phyloP scores from a whole-genome alignment of 2,888 invertebrate species.

The Cerceris rybyensis region DNA sequence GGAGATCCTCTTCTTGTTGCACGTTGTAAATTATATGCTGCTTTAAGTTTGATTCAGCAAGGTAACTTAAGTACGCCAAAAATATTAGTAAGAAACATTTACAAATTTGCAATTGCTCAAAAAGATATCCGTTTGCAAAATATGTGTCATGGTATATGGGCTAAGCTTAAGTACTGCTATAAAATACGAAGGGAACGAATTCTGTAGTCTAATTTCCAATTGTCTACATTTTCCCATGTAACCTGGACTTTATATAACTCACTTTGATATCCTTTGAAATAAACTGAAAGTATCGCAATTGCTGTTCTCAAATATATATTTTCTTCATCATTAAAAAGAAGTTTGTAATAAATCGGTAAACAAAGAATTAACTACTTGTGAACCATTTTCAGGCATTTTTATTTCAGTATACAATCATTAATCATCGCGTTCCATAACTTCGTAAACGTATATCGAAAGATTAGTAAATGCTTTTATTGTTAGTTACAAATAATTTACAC shows the following conservation, averaged over 20 bases:
- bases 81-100: constrained; percentile 85
- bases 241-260: constrained; percentile 14
- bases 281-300: constrained; percentile 24
- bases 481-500: constrained; percentile 11
- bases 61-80: constrained; percentile 86
- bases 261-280: constrained; percentile 19
- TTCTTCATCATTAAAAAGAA: constrained; percentile 23
- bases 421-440: constrained; percentile 4
- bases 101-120: constrained; percentile 81
- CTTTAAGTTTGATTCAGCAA: constrained; percentile 93
- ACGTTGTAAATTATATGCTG: constrained; percentile 93
- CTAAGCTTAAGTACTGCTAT: constrained; percentile 87
- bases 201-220: constrained; percentile 1
- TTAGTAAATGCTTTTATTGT: background rate
- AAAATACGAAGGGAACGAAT: constrained; percentile 61
- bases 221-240: constrained; percentile 3
- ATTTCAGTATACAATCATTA: constrained; percentile 33
- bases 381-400: constrained; percentile 27
- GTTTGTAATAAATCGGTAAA: constrained; percentile 6
- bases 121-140: constrained; percentile 87
- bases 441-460: background rate
- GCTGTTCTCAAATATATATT: constrained; percentile 28
- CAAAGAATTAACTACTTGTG: constrained; percentile 9
- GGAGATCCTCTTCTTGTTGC: constrained; percentile 92
- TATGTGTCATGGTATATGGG: constrained; percentile 95